Evolutionary conservation across 2,888 invertebrate species (phyloP), one percentile per base, ranked within the genome.

Genomic region (Cylloceria caligata): DNA sequence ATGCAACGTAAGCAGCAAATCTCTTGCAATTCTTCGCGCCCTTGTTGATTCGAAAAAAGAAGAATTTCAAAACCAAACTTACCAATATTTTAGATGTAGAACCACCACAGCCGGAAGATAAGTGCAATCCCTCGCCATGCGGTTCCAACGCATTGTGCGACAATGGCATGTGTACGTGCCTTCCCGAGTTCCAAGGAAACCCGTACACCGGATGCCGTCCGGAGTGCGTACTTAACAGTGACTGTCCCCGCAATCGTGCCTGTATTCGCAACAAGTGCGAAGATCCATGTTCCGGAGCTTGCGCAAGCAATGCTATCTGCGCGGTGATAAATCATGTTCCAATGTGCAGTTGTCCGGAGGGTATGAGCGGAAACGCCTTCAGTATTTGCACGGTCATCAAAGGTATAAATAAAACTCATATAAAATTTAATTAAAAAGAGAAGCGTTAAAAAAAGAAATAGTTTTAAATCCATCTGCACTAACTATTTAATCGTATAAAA

Each of bases 281-380:
- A 65, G 96, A 97, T 90, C 97, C 97, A 64, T 97, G 97, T 87
- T 95, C 96, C 7, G 96, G 96, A 81, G 96, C 96, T 24, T 97
- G 97, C 91, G 97, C 97, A 0, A 91, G 93, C 68, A 96, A 96
- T 89, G 97, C 97, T 0, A 90, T 95, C 67, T 97, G 97, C 88
- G 94, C 95, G 86, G 96, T 96, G 2, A 93, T 96, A 34, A 97
- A 97, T 90, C 97, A 97, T 87, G 94, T 96, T 75, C 96, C 96
- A 0, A 96, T 96, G 94, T 96, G 96, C 88, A 95, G 95, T 87
- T 96, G 96, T 88, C 95, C 95, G 42, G 86, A 87, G n/a, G 88
- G 90, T 19, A 92, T 89, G 83, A 89, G 89, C 39, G 94, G 94
- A n/a, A 94, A 94, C 86, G 94, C 94, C 27, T 93, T 94, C 78